Conservation (phyloP, 2,113 vertebrate genomes). For the Trichomycterus rosablanca region DNA sequence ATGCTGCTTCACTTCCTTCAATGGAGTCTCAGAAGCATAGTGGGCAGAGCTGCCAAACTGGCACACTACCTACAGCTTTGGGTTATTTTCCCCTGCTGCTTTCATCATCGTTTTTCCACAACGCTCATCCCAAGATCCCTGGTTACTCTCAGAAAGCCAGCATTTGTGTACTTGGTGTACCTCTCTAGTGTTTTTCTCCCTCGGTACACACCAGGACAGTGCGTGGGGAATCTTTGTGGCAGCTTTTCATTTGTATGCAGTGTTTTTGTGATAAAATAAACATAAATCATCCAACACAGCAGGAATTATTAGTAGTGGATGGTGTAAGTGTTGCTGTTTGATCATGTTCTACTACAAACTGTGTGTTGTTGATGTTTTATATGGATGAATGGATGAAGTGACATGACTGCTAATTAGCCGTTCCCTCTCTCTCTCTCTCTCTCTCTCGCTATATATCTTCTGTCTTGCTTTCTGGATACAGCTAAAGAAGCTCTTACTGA, state of each 20-base stretch:
- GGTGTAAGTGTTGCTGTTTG: slow-evolving; percentile 12
- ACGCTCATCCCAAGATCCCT: not conserved
- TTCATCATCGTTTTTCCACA: slow-evolving; percentile 9
- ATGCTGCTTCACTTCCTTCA: slow-evolving; percentile 36
- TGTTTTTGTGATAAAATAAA: not conserved
- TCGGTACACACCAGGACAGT: not conserved
- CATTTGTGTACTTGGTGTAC: not conserved
- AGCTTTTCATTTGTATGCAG: slow-evolving; percentile 25
- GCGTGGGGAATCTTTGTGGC: not conserved
- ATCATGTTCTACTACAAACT: not conserved
- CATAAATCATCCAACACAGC: not conserved
- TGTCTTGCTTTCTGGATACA: slow-evolving; percentile 26
- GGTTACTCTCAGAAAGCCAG: slow-evolving; percentile 6
- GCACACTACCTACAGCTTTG: slow-evolving; percentile 24
- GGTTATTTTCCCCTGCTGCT: slow-evolving; percentile 11
- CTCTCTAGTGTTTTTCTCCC: not conserved
- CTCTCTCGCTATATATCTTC: slow-evolving; percentile 2
- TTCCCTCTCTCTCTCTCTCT: slow-evolving; percentile 23
- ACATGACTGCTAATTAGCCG: slow-evolving; percentile 31
- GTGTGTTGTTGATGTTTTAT: slow-evolving; percentile 14
- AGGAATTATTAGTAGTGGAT: slow-evolving; percentile 11
- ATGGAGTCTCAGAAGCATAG: slow-evolving; percentile 25
- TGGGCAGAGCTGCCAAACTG: slow-evolving; percentile 42
- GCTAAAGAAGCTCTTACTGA: slow-evolving; percentile 83
- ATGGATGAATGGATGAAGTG: slow-evolving; percentile 15